phyloP scores from a whole-genome alignment of 2,888 invertebrate species.

The Lutraria lutraria region DNA sequence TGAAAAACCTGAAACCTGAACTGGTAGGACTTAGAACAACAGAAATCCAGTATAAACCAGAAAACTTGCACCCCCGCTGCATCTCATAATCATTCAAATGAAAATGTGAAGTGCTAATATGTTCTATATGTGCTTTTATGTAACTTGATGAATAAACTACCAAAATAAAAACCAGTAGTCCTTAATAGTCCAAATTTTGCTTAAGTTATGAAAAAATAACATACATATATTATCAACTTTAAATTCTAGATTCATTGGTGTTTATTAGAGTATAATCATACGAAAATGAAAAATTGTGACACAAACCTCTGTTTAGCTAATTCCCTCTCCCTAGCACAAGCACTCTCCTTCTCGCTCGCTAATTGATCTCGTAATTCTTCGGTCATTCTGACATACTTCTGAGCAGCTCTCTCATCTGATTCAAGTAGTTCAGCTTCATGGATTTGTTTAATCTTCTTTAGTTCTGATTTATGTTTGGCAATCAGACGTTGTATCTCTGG shows the following conservation, averaged over 20 bases:
- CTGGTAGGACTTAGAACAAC: no score
- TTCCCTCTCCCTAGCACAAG: constrained; percentile 86
- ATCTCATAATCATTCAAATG: no score
- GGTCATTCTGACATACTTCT: constrained; percentile 85
- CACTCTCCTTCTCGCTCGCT: constrained; percentile 86
- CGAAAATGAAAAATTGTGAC: background rate
- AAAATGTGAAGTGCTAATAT: background rate
- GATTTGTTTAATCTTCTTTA: constrained; percentile 86
- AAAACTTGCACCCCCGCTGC: no score
- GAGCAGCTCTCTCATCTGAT: constrained; percentile 86
- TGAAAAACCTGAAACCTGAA: no score
- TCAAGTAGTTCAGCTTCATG: constrained; percentile 86
- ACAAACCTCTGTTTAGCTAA: constrained; percentile 85
- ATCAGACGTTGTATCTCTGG: constrained; percentile 87
- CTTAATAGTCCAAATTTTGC: no score
- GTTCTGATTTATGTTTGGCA: constrained; percentile 86
- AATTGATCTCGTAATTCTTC: constrained; percentile 86
- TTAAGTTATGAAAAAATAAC: background rate
- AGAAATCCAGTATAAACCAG: no score
- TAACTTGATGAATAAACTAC: background rate
- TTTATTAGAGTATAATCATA: background rate
- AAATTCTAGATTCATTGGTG: background rate
- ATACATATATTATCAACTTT: background rate
- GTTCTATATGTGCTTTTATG: background rate
- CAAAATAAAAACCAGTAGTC: background rate